A percentile compares a stretch with the other conserved stretches of the same genome.
Evolutionary conservation across 1,140 invertebrate species (phyloP).

Genomic region (Battus philenor): DNA sequence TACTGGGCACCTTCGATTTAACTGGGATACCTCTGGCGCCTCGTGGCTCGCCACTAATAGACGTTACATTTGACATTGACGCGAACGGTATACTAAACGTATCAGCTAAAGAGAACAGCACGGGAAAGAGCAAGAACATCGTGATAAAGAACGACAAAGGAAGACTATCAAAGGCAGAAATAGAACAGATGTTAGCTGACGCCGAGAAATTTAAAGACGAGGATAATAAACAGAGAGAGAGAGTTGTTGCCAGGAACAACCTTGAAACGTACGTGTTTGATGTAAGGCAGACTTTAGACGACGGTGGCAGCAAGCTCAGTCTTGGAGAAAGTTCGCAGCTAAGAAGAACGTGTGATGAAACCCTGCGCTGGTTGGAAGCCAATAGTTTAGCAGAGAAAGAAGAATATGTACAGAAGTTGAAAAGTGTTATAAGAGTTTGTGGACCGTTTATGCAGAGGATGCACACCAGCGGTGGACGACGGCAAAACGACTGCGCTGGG

Average conservation of each 20-base stretch:
- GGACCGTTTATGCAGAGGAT: constrained; percentile 85
- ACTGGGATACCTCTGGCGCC: constrained; percentile 90
- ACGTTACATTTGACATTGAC: constrained; percentile 82
- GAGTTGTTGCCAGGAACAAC: constrained; percentile 85
- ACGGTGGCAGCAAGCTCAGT: constrained; percentile 66
- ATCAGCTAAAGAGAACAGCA: constrained; percentile 77
- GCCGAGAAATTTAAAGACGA: constrained; percentile 84
- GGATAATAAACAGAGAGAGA: constrained; percentile 80
- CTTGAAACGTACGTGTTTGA: constrained; percentile 89
- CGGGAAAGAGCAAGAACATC: constrained; percentile 85
- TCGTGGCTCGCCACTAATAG: constrained; percentile 85
- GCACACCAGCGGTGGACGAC: constrained; percentile 56
- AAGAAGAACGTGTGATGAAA: constrained; percentile 73
- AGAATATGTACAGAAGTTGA: constrained; percentile 86
- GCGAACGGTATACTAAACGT: constrained; percentile 86
- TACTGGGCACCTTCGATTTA: constrained; percentile 86
- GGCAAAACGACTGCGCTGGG: constrained; percentile 22
- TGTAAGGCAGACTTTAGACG: constrained; percentile 80
- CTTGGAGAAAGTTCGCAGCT: constrained; percentile 79
- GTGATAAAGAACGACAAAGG: constrained; percentile 97
- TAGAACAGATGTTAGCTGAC: constrained; percentile 91
- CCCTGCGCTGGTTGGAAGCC: constrained; percentile 78
- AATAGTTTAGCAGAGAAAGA: constrained; percentile 86
- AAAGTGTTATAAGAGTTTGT: constrained; percentile 82
- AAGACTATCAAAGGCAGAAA: constrained; percentile 91